These are phyloP conservation scores for Agrochola litura DNA, from an alignment of 2,888 invertebrate genomes.

Conservation along the genomic window DNA sequence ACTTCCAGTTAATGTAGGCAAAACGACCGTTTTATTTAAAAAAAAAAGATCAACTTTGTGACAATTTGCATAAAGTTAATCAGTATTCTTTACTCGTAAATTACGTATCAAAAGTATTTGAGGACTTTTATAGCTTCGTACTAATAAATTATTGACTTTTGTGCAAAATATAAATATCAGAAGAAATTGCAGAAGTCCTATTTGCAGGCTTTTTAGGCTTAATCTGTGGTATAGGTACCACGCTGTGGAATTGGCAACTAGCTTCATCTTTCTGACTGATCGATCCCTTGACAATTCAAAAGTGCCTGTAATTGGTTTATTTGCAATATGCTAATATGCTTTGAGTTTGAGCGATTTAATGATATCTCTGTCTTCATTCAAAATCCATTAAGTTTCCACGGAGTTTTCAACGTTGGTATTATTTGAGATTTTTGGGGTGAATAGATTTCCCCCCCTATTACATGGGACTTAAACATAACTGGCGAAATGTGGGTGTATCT, in stretches of 20 bases:
- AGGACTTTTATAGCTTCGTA: slow-evolving; percentile 34
- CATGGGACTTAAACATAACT: too few relatives aligned
- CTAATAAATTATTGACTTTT: slow-evolving; percentile 39
- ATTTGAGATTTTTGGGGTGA: neutral
- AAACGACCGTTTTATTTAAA: slow-evolving; percentile 34
- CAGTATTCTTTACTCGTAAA: slow-evolving; percentile 41
- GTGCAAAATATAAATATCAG: slow-evolving; percentile 1
- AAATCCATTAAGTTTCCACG: neutral
- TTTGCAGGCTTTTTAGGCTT: too few relatives aligned
- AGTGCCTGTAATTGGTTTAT: too few relatives aligned
- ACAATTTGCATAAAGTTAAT: slow-evolving; percentile 54
- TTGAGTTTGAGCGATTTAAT: neutral
- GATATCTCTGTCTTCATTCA: neutral
- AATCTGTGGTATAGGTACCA: too few relatives aligned
- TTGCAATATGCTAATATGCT: too few relatives aligned
- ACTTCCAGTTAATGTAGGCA: slow-evolving; percentile 2
- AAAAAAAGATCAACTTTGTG: slow-evolving; percentile 15
- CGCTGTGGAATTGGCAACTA: too few relatives aligned
- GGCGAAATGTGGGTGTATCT: too few relatives aligned
- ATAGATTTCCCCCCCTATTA: too few relatives aligned
- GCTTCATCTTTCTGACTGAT: too few relatives aligned
- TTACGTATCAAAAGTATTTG: slow-evolving; percentile 17
- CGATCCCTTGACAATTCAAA: too few relatives aligned
- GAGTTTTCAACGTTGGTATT: neutral
- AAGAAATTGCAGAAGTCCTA: too few relatives aligned